phyloP scores from a whole-genome alignment of 2,888 invertebrate genomes.

The Xylophagus ater region DNA sequence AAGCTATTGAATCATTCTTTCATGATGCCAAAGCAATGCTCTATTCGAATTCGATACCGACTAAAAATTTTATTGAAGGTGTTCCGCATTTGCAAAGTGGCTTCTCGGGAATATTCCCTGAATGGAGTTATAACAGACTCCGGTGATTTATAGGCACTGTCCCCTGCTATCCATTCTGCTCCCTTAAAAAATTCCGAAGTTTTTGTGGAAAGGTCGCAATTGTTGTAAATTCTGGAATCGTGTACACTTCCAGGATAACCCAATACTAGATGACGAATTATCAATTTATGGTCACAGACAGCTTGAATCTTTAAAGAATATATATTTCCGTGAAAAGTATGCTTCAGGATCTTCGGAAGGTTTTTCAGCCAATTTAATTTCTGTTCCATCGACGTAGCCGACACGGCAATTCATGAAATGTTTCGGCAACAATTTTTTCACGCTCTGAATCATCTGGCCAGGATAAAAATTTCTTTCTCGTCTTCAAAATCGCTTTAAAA shows the following conservation, averaged over 20 bases:
- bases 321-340: constrained; percentile 14
- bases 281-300: constrained; percentile 5
- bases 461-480: too few species aligned
- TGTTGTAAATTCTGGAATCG: constrained; percentile 15
- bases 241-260: constrained; percentile 15
- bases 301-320: constrained; percentile 10
- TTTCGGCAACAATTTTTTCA: too few species aligned
- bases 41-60: constrained; percentile 7
- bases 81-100: constrained; percentile 3
- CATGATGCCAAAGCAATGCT: constrained; percentile 4
- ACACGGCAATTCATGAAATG: constrained; percentile 11
- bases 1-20: constrained; percentile 12
- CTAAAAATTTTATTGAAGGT: constrained; percentile 3
- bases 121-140: constrained; percentile 6
- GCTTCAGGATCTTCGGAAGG: constrained; percentile 10
- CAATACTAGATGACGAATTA: constrained; percentile 7
- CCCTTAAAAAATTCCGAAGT: constrained; percentile 9
- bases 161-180: constrained; percentile 14
- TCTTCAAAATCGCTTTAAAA: too few species aligned
- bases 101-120: constrained; percentile 7
- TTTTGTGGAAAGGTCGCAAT: constrained; percentile 11
- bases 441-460: too few species aligned
- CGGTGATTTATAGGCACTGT: constrained; percentile 10
- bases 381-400: constrained; percentile 14
- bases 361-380: constrained; percentile 16